These are phyloP conservation scores for Poeciliopsis paucimaculata DNA, from an alignment of 2,797 vertebrate species.

Conservation along the genomic window DNA sequence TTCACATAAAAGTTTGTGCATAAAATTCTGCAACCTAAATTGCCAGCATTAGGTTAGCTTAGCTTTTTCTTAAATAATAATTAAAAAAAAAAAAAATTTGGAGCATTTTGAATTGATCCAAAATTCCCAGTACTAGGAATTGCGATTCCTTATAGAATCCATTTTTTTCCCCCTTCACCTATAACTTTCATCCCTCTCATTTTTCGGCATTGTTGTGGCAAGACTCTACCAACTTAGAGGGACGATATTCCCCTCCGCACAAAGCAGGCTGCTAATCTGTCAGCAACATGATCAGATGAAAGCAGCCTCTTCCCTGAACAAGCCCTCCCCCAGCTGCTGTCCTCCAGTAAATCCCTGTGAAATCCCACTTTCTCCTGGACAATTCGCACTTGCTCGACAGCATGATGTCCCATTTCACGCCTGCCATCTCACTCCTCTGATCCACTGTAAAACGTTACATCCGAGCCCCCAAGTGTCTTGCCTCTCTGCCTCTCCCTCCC, in stretches of 20 bases:
- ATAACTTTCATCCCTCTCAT: background rate
- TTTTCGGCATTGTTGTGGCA: background rate
- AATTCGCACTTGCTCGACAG: constrained; percentile 71
- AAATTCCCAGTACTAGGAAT: no score
- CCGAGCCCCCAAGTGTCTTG: constrained; percentile 46
- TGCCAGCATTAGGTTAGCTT: no score
- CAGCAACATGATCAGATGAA: constrained; percentile 70
- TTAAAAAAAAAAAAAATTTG: no score
- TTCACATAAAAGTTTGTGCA: no score
- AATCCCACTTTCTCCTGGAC: constrained; percentile 82
- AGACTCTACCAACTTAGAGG: constrained; percentile 32
- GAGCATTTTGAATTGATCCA: no score
- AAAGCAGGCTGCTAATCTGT: constrained; percentile 78
- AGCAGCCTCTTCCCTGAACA: constrained; percentile 61
- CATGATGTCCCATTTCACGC: constrained; percentile 81
- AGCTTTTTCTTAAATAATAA: no score
- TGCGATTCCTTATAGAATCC: no score
- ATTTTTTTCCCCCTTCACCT: no score
- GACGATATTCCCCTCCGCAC: constrained; percentile 18
- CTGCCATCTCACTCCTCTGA: constrained; percentile 73
- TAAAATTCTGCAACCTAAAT: no score
- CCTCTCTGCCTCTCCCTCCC: constrained; percentile 11
- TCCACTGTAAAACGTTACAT: constrained; percentile 64
- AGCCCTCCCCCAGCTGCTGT: constrained; percentile 76
- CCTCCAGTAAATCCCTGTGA: constrained; percentile 83